Conservation (phyloP, 2,888 invertebrate species). For the Clunio marinus region DNA sequence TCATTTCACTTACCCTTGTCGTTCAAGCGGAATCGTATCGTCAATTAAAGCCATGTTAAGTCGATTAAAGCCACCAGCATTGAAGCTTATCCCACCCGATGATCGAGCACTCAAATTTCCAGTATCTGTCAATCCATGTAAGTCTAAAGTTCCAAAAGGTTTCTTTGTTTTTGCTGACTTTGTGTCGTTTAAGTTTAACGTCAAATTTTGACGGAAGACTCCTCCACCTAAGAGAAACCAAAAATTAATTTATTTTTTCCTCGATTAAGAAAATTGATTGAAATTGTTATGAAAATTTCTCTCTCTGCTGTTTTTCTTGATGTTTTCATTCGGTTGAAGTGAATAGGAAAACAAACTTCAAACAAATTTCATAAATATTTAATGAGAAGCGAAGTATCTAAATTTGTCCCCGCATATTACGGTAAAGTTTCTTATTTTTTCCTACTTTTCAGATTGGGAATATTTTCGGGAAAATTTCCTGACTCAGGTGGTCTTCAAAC, state of each 20-base stretch:
- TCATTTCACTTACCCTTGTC: slow-evolving; percentile 69
- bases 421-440: slow-evolving; percentile 1
- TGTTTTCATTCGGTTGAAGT: not conserved
- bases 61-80: slow-evolving; percentile 57
- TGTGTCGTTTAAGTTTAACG: slow-evolving; percentile 65
- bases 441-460: slow-evolving; percentile 4
- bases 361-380: slow-evolving; percentile 33
- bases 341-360: slow-evolving; percentile 28
- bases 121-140: slow-evolving; percentile 47
- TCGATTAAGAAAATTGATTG: slow-evolving; percentile 30
- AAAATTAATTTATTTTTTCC: slow-evolving; percentile 32
- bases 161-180: slow-evolving; percentile 45
- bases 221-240: slow-evolving; percentile 46
- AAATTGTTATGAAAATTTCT: slow-evolving; percentile 13
- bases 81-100: slow-evolving; percentile 62
- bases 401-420: not conserved
- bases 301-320: not conserved
- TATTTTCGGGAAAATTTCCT: too few relatives aligned
- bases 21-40: slow-evolving; percentile 73
- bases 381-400: slow-evolving; percentile 4
- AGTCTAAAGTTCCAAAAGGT: slow-evolving; percentile 50
- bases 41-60: slow-evolving; percentile 74
- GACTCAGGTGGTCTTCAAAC: slow-evolving; percentile 9
- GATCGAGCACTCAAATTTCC: slow-evolving; percentile 47
- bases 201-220: slow-evolving; percentile 66